Evolutionary conservation across 2,888 invertebrate genomes (phyloP), one percentile per base, ranked within the genome.

Genomic region (Hypena proboscidalis): DNA sequence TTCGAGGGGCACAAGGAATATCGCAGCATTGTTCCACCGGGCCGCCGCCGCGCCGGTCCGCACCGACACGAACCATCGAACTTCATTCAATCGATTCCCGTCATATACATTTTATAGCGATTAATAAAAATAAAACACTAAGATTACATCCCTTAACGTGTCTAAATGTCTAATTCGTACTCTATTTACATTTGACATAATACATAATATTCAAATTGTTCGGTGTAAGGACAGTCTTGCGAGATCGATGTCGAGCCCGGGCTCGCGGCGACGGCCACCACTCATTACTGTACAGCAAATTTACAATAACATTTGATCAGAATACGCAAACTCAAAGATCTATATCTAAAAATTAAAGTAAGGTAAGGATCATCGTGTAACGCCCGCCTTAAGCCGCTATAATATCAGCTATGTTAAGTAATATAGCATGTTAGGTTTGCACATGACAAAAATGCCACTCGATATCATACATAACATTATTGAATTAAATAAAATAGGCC

Each of bases 271-370:
- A 74, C 78, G 74, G 69, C 71, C 70, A 64, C 60, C 71, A 72
- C 73, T 69, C 51, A 67, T 77, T 75, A 80, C 82, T 87, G 83
- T 89, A 87, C 87, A 87, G 70, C 80, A 83, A 83, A 87, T 87
- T 86, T 88, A 89, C 87, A 88, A 86, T 83, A 85, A 85, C 81
- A 77, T 85, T 89, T 86, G 85, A 87, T 87, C 86, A 81, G 80
- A 81, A 83, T 85, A 84, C 84, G 81, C 83, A 86, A 88, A 87
- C 86, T 86, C 85, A 84, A 85, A 82, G 73, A 82, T 80, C 82
- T 87, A 86, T 62, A 82, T 82, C 84, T 87, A 87, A 83, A 77
- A 74, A 79, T 77, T 83, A 79, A 77, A 72, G 74, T 83, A 81
- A 81, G 73, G 80, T 84, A 84, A 80, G 76, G 81, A 81, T 80